Conservation (phyloP, 2,113 vertebrate genomes). For the Charina bottae region DNA sequence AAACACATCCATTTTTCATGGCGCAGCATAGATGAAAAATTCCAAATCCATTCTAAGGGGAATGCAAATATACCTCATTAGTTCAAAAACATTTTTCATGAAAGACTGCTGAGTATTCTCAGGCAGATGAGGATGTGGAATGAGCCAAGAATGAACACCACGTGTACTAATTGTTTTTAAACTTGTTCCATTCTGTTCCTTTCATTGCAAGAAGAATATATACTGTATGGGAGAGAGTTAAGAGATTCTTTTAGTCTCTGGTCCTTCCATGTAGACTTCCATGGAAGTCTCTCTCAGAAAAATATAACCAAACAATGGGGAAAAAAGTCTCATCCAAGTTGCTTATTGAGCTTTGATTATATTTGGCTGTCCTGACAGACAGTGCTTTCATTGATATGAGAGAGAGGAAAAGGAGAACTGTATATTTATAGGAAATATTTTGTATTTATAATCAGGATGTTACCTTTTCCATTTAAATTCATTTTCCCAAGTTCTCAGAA, state of each 20-base stretch:
- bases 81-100: slow-evolving; percentile 83
- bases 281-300: slow-evolving; percentile 23
- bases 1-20: slow-evolving; percentile 83
- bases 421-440: not conserved
- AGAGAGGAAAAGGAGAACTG: not conserved
- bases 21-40: slow-evolving; percentile 78
- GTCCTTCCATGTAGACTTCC: slow-evolving; percentile 51
- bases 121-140: slow-evolving; percentile 74
- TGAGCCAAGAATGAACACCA: slow-evolving; percentile 75
- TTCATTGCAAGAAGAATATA: slow-evolving; percentile 61
- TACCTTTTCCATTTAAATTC: not conserved
- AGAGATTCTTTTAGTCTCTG: slow-evolving; percentile 27
- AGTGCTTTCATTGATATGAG: not conserved
- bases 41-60: slow-evolving; percentile 77
- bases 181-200: slow-evolving; percentile 71
- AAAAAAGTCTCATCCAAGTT: slow-evolving; percentile 28
- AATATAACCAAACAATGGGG: slow-evolving; percentile 35
- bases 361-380: not conserved
- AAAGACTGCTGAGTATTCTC: slow-evolving; percentile 77
- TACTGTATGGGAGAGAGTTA: slow-evolving; percentile 50
- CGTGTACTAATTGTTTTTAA: slow-evolving; percentile 82
- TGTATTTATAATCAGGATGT: not conserved
- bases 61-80: slow-evolving; percentile 86
- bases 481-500: not conserved
- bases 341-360: not conserved